Evolutionary conservation across 2,888 invertebrate genomes (phyloP).

Genomic region (Laothoe populi): DNA sequence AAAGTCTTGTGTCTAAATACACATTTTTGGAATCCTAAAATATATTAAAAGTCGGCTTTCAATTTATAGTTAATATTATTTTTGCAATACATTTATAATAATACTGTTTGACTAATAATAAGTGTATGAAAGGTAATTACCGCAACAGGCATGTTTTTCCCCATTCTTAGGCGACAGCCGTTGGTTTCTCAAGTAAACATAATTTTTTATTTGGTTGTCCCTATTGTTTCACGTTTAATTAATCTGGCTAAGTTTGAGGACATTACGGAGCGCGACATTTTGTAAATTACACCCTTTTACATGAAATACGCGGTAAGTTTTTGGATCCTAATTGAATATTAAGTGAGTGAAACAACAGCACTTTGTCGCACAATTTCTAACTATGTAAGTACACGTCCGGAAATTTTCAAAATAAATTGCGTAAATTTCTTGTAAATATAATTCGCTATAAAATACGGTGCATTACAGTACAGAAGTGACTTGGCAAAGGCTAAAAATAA

Average conservation of each 20-base stretch:
- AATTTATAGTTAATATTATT: too few species aligned
- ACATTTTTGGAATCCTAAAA: too few species aligned
- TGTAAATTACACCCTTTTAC: constrained; percentile 59
- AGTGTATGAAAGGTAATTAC: not conserved
- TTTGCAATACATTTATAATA: too few species aligned
- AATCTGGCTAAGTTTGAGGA: constrained; percentile 57
- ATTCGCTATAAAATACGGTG: too few species aligned
- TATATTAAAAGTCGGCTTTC: too few species aligned
- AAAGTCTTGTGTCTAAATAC: too few species aligned
- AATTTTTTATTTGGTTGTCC: constrained; percentile 52
- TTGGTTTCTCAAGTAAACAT: constrained; percentile 45
- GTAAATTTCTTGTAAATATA: constrained; percentile 43
- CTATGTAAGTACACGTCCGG: constrained; percentile 36
- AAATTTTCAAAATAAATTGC: constrained; percentile 43
- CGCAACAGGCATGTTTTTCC: constrained; percentile 29
- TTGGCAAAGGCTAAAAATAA: too few species aligned
- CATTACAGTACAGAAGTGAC: too few species aligned
- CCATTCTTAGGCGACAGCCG: constrained; percentile 37
- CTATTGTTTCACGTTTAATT: constrained; percentile 57
- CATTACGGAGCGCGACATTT: constrained; percentile 56
- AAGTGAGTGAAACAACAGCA: constrained; percentile 61
- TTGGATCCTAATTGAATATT: constrained; percentile 68
- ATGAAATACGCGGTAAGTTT: constrained; percentile 68
- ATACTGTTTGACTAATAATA: too few species aligned
- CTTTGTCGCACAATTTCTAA: constrained; percentile 50